A percentile compares a stretch with the other conserved stretches of the same genome.
phyloP scores from a whole-genome alignment of 2,797 vertebrate species.

The Danio jaintianensis region DNA sequence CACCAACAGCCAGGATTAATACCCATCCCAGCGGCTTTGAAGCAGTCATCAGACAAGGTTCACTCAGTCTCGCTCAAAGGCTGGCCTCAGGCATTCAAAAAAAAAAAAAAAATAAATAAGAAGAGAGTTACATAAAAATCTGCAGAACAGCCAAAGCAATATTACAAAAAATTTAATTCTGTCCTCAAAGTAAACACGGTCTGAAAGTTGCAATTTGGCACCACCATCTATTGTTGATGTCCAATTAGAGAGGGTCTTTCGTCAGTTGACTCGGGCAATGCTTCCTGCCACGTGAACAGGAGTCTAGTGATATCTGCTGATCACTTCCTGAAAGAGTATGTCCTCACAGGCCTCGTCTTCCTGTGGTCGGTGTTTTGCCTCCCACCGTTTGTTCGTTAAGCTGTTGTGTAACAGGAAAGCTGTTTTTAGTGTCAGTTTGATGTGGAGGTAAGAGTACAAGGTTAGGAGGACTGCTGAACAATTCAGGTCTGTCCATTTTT shows the following conservation, averaged over 20 bases:
- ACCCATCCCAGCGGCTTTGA: slow-evolving; percentile 14
- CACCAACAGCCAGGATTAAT: slow-evolving; percentile 18
- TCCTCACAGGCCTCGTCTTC: not conserved
- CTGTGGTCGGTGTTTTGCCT: slow-evolving; percentile 14
- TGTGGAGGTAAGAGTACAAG: slow-evolving; percentile 13
- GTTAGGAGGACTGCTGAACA: slow-evolving; percentile 3
- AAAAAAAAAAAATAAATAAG: not conserved
- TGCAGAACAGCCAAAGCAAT: not conserved
- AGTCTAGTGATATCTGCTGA: slow-evolving; percentile 21
- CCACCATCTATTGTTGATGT: not conserved
- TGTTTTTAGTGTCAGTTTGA: slow-evolving; percentile 14
- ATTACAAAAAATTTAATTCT: not conserved
- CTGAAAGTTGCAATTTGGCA: not conserved
- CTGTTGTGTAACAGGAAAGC: slow-evolving; percentile 31
- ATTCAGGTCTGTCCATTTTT: slow-evolving; percentile 28
- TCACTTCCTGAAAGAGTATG: not conserved
- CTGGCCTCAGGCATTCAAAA: slow-evolving; percentile 25
- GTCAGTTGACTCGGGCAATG: not conserved
- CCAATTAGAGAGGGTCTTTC: slow-evolving; percentile 15
- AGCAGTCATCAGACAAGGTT: slow-evolving; percentile 11
- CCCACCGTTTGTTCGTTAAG: slow-evolving; percentile 19
- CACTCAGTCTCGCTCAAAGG: slow-evolving; percentile 3
- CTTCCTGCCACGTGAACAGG: slow-evolving; percentile 32
- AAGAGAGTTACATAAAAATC: slow-evolving; percentile 33
- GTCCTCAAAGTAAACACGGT: not conserved